Evolutionary conservation across 2,113 vertebrate genomes (phyloP).

Genomic region (Nibea albiflora): DNA sequence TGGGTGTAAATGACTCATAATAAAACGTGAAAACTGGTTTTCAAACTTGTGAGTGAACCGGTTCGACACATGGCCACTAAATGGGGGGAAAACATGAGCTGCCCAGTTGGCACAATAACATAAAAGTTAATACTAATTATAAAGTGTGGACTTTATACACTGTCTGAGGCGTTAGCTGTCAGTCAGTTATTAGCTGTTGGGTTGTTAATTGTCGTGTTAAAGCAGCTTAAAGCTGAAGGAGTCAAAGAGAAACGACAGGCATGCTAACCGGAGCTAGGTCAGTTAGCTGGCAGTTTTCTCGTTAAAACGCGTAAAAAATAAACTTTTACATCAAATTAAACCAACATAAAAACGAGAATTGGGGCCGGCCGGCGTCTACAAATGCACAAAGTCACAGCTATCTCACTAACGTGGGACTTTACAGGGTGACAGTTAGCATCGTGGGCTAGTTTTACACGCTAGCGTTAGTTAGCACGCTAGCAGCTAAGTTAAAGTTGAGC

Average conservation of each 20-base stretch:
- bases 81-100: conserved; percentile 23
- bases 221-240: neutral
- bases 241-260: conserved; percentile 2
- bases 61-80: conserved; percentile 50
- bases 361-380: rapidly evolving
- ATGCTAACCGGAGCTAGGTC: conserved; percentile 45
- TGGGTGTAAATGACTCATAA: no score
- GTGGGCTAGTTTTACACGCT: conserved; percentile 55
- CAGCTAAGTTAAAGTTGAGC: conserved; percentile 31
- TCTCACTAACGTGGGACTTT: neutral
- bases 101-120: neutral
- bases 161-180: neutral
- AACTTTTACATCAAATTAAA: no score
- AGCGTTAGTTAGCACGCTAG: conserved; percentile 67
- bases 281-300: conserved; percentile 8
- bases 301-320: no score
- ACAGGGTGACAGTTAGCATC: conserved; percentile 10
- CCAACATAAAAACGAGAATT: neutral
- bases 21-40: neutral
- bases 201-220: neutral
- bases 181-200: neutral
- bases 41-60: conserved; percentile 7
- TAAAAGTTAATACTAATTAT: neutral
- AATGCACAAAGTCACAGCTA: neutral
- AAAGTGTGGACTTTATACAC: neutral